Percentiles rank a stretch among this genome's conserved stretches.
Evolutionary conservation across 2,113 vertebrate species (phyloP).

Genomic region (Crocuta crocuta): DNA sequence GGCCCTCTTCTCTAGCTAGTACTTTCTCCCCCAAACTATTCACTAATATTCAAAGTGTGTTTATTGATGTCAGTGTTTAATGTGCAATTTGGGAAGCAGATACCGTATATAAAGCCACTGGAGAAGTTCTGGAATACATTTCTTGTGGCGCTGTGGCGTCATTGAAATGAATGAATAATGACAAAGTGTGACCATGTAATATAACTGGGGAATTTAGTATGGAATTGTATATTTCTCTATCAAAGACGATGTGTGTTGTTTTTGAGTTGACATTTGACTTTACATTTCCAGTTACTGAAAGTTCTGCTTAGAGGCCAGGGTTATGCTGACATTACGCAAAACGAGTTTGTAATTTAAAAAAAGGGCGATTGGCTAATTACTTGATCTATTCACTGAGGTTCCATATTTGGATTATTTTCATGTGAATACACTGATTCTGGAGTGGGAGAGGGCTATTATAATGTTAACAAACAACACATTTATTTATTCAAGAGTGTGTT

Average conservation of each 20-base stretch:
- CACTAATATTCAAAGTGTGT: not conserved
- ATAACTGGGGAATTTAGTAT: not conserved
- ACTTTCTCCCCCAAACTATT: not conserved
- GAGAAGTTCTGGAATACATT: not conserved
- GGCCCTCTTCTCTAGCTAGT: not conserved
- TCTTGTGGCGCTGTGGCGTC: not conserved
- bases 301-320: not conserved
- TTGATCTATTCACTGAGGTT: not conserved
- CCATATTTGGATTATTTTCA: not conserved
- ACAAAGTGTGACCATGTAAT: not conserved
- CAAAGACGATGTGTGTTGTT: not conserved
- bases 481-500: not conserved
- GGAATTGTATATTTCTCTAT: not conserved
- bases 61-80: not conserved
- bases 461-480: not conserved
- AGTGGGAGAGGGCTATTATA: not conserved
- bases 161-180: not conserved
- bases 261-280: not conserved
- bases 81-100: conserved; percentile 24
- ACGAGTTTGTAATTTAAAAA: not conserved
- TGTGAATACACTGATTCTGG: not conserved
- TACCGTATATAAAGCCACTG: not conserved
- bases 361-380: not conserved
- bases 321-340: not conserved
- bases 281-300: not conserved